Conservation (phyloP, 2,888 invertebrate species). For the Yponomeuta plumbellus region DNA sequence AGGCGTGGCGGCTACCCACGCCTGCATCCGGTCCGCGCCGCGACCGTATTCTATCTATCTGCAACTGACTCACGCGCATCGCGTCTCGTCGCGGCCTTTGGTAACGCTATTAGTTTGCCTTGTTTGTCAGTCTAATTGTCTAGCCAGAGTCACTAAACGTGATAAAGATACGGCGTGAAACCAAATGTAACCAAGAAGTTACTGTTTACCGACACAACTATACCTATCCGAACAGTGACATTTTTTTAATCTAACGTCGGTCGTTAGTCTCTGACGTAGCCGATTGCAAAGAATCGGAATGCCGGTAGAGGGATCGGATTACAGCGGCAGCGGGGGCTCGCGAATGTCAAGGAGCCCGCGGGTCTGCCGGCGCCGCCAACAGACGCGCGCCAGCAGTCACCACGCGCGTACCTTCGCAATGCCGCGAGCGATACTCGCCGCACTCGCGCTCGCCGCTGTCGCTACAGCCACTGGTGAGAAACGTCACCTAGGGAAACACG, state of each 20-base stretch:
- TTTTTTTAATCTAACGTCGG: neutral
- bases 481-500: neutral
- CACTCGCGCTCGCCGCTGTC: constrained; percentile 25
- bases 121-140: too few species aligned
- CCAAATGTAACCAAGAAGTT: neutral
- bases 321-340: constrained; percentile 47
- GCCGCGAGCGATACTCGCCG: neutral
- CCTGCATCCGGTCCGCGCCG: constrained; percentile 65
- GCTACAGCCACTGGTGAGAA: constrained; percentile 12
- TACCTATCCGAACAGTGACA: neutral
- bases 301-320: constrained; percentile 47
- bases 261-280: constrained; percentile 3
- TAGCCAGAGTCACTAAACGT: too few species aligned
- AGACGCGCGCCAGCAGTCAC: constrained; percentile 23
- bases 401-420: constrained; percentile 22
- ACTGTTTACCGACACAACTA: neutral
- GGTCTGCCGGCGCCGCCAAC: constrained; percentile 20
- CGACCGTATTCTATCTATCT: constrained; percentile 4
- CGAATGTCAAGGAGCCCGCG: constrained; percentile 73
- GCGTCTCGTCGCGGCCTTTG: neutral
- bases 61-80: constrained; percentile 11
- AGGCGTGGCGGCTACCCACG: constrained; percentile 47
- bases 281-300: constrained; percentile 6
- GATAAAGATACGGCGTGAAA: neutral
- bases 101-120: too few species aligned